Conservation (phyloP, 1,140 invertebrate species). For the Uloborus diversus region DNA sequence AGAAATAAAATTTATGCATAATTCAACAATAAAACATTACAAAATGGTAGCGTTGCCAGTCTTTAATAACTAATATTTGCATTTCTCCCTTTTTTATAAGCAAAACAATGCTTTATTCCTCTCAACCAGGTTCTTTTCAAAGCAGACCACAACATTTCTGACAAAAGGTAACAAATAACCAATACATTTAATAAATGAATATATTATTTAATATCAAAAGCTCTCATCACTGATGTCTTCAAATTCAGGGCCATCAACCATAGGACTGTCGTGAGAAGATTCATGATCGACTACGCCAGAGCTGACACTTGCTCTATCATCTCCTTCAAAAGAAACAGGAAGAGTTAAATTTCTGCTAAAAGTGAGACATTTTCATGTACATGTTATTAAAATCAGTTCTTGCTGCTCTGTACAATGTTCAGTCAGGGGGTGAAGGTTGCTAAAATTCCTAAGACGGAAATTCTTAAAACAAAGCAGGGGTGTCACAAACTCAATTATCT, state of each 20-base stretch:
- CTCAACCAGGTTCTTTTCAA: conserved; percentile 6
- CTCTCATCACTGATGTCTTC: conserved; percentile 67
- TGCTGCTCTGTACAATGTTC: too few relatives aligned
- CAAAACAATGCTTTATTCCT: conserved; percentile 6
- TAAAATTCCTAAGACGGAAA: too few relatives aligned
- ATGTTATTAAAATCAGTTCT: too few relatives aligned
- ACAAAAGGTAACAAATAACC: not conserved
- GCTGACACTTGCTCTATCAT: conserved; percentile 50
- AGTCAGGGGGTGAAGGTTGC: too few relatives aligned
- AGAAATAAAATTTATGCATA: conserved; percentile 35
- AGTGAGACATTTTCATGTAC: not conserved
- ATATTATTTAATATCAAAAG: conserved; percentile 59
- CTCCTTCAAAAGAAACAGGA: not conserved
- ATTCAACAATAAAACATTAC: not conserved
- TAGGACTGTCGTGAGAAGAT: conserved; percentile 58
- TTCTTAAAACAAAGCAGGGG: too few relatives aligned
- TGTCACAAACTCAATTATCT: too few relatives aligned
- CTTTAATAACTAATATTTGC: not conserved
- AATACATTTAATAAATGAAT: not conserved
- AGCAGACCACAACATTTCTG: conserved; percentile 3
- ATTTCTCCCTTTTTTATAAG: not conserved
- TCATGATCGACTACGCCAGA: conserved; percentile 55
- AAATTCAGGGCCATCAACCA: conserved; percentile 58
- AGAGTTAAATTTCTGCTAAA: not conserved
- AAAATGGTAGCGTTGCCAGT: conserved; percentile 1